Conservation (phyloP, 1,140 invertebrate genomes). For the Drosophila lini region DNA sequence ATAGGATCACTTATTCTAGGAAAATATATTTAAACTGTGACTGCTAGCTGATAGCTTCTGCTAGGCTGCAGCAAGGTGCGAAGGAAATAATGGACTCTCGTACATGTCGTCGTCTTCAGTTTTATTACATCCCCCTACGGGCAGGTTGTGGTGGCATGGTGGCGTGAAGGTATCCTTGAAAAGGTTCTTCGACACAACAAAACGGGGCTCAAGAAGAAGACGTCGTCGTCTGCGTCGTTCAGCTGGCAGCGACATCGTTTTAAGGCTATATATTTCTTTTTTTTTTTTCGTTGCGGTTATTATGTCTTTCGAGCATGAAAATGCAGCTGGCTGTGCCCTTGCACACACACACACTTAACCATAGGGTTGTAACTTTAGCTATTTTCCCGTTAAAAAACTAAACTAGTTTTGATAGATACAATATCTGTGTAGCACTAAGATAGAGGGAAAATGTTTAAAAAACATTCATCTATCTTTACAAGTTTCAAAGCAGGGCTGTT, state of each 20-base stretch:
- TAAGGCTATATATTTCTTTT: slow-evolving; percentile 14
- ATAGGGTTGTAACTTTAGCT: slow-evolving; percentile 4
- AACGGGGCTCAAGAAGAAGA: slow-evolving; percentile 18
- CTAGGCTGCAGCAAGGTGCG: slow-evolving; percentile 14
- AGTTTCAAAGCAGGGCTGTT: background rate
- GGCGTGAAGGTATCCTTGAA: slow-evolving; percentile 62
- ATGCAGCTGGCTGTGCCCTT: slow-evolving; percentile 65
- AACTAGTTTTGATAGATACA: background rate
- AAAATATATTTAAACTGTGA: background rate
- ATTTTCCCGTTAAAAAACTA: slow-evolving; percentile 4
- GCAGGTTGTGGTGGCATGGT: slow-evolving; percentile 43
- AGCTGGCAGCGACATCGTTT: slow-evolving; percentile 37
- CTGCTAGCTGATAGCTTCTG: background rate
- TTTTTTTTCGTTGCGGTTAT: slow-evolving; percentile 51
- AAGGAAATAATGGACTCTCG: slow-evolving; percentile 20
- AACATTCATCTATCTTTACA: background rate
- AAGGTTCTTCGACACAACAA: slow-evolving; percentile 76
- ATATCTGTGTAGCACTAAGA: background rate
- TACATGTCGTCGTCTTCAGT: slow-evolving; percentile 23
- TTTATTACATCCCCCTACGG: slow-evolving; percentile 39
- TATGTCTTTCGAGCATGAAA: slow-evolving; percentile 63
- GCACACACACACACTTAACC: slow-evolving; percentile 8
- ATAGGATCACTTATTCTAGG: no score
- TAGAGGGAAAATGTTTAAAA: background rate
- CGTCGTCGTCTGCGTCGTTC: slow-evolving; percentile 8